Base-by-base conservation (phyloP, 2,797 vertebrate genomes). In the Epinephelus coioides region DNA sequence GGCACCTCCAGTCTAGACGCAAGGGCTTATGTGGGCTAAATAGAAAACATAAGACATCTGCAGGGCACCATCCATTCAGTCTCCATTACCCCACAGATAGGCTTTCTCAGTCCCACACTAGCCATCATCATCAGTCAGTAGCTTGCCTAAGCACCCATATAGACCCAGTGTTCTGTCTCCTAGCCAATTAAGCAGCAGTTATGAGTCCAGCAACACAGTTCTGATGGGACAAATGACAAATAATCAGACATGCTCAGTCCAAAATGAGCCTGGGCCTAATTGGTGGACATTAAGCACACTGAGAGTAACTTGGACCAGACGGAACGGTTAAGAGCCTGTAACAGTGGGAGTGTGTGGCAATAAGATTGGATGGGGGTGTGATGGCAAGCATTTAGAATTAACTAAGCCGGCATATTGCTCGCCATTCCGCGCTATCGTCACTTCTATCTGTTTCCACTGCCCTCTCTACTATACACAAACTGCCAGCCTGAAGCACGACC, bases 161-260 rank as follows among this genome's bases (percentile, higher is more conserved):
- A 91, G 88, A 86, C 84, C 81, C 84, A 72, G 71, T 64, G 67
- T 87, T 90, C 86, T 88, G 83, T 89, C 88, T 91, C 86, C 72
- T 18, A 79, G 88, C 91, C 90, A 93, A 93, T 94, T 94, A 93
- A 90, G 84, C 60, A 43, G 83, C 81, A 60, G 87, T 92, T 91
- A 92, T 85, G 91, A 92, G 86, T 87, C 84, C 81, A 83, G 89
- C 76, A 91, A 82, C 88, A 91, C 74, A 74, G 81, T 88, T 85
- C 85, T 89, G 88, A 91, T 91, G 91, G 89, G 86, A 85, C 74
- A 85, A 80, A 91, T 91, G 91, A 94, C 88, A 92, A 91, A 92
- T 89, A 90, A 88, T 89, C 81, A 87, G 78, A 82, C 86, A 78
- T 53, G 70, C 73, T 78, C 69, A n/a, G 76, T 85, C 89, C 87